Evolutionary conservation across 2,113 vertebrate genomes (phyloP), one percentile per base, ranked within the genome.

Genomic region (Morone saxatilis): DNA sequence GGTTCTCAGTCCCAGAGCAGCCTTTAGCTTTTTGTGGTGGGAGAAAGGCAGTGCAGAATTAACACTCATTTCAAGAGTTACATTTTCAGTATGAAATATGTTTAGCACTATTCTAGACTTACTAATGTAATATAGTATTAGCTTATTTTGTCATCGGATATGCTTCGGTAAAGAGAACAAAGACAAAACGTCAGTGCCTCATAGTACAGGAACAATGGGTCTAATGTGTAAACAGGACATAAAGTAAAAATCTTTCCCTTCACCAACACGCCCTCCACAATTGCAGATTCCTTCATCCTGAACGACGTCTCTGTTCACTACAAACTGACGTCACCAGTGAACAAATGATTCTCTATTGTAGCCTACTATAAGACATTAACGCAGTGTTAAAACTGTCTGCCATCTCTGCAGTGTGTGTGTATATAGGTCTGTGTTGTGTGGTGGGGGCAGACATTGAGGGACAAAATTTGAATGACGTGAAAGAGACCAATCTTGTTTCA

Each of bases 301-400:
- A 76, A 90, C 84, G 81, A 81, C n/a, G 48, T 13, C 11, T 69
- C 63, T 25, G 81, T 93, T 90, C 71, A 86, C 63, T 47, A 54
- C 47, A 36, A 11, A 31, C 25, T 67, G 61, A 84, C 59, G n/a
- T 85, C 86, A 86, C 57, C 68, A 67, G 68, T 19, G 45, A 76
- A 65, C 48, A 68, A 84, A 14, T 84, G 78, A 79, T 63, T 56
- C 54, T 69, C 48, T 40, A 31, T 70, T 72, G 80, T 70, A 7
- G 7, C 40, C 65, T 5, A 53, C 70, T 31, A 40, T 45, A n/a
- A 71, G 68, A 90, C 71, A 48, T 38, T 62, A 62, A 57, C 9
- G 1, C 67, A 83, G 47, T 43, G 20, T 47, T 17, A 31, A 75
- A 31, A 75, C 61, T 43, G 62, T 67, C 78, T 60, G 36, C 71